phyloP scores from a whole-genome alignment of 2,797 vertebrate species.

The Hemitrygon akajei region DNA sequence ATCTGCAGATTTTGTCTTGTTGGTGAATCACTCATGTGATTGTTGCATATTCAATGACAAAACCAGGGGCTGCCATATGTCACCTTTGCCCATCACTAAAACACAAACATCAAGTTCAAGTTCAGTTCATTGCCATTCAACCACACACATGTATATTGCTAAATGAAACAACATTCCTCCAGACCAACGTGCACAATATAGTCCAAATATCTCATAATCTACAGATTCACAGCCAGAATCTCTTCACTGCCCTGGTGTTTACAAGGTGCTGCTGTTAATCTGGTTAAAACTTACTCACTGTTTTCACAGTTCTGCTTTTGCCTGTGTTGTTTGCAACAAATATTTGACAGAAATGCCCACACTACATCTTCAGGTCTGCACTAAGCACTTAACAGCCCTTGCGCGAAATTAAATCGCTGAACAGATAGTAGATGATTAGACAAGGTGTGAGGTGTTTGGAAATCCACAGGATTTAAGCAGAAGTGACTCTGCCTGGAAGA shows the following conservation, averaged over 20 bases:
- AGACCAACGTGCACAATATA: too few relatives aligned
- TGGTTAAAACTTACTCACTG: conserved; percentile 18
- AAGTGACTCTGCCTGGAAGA: neutral
- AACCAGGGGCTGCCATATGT: neutral
- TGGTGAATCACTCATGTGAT: neutral
- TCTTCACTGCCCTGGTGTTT: neutral
- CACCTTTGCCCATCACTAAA: neutral
- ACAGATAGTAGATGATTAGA: neutral
- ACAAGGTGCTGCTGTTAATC: conserved; percentile 11
- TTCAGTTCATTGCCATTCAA: too few relatives aligned
- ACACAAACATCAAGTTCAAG: too few relatives aligned
- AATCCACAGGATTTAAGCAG: too few relatives aligned
- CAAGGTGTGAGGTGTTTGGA: neutral
- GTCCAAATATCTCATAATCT: neutral
- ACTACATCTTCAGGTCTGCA: neutral
- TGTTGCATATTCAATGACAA: neutral
- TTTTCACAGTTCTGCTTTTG: neutral
- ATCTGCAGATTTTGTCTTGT: too few relatives aligned
- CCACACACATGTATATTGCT: too few relatives aligned
- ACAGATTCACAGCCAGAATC: neutral
- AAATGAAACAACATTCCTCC: too few relatives aligned
- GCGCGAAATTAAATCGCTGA: neutral
- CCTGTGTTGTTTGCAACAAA: neutral
- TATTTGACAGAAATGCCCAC: neutral
- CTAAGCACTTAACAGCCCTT: neutral